phyloP scores from a whole-genome alignment of 2,888 invertebrate genomes.

The Ectemnius continuus region DNA sequence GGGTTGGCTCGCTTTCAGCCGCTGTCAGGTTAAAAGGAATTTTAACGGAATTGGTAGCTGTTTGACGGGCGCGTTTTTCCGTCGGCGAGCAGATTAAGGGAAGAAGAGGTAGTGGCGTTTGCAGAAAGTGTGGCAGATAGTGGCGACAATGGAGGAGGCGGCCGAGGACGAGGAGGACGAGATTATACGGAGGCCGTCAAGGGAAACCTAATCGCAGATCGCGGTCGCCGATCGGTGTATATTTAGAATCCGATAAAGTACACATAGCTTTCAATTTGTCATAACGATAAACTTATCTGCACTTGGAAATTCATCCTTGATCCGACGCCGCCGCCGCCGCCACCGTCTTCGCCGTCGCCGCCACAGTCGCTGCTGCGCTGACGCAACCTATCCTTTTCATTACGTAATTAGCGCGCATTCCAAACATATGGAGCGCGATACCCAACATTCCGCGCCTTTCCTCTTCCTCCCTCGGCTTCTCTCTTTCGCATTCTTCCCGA shows the following conservation, averaged over 20 bases:
- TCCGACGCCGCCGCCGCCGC: neutral
- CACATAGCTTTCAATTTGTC: constrained; percentile 1
- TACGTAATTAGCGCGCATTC: constrained; percentile 6
- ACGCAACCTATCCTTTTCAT: neutral
- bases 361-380: neutral
- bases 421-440: neutral
- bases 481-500: constrained; percentile 2
- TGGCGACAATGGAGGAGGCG: too few species aligned
- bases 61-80: too few species aligned
- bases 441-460: too few species aligned
- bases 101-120: too few species aligned
- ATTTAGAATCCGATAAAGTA: constrained; percentile 4
- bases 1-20: too few species aligned
- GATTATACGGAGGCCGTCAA: constrained; percentile 4
- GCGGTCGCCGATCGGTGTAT: constrained; percentile 1
- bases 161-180: neutral
- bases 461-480: constrained; percentile 5
- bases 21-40: too few species aligned
- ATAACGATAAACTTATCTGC: constrained; percentile 7
- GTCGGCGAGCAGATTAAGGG: too few species aligned
- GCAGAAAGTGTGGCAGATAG: too few species aligned
- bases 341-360: too few species aligned
- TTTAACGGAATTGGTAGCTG: too few species aligned
- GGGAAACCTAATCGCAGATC: constrained; percentile 3
- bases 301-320: constrained; percentile 9